Base-by-base conservation (phyloP, 2,797 vertebrate species). In the Channallabes apus region DNA sequence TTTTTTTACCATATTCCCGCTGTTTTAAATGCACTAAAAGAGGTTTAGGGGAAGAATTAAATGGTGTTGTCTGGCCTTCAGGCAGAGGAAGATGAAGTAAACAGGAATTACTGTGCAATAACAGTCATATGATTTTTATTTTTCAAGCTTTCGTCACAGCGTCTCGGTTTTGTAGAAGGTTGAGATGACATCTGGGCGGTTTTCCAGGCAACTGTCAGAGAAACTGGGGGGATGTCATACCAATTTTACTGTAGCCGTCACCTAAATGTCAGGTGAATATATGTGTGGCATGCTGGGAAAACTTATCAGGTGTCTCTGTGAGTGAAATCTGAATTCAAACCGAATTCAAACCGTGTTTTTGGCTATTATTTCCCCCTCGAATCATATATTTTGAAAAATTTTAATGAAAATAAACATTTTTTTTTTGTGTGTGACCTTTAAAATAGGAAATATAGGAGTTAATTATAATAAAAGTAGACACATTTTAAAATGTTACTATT, bases 171-270 rank as follows among this genome's bases (percentile, higher is more conserved):
- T 32, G 38, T 20, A n/a, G 78, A 65, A 54, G 17, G n/a, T 5
- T 51, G 41, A 67, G 15, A 46, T 51, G 61, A 80, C n/a, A 29
- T 24, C 38, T 29, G 38, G 27, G 41, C 62, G 29, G 41, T 29
- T 80, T 67, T 80, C 17, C 38, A 80, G 41, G 71, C 51, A 83
- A n/a, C 59, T 65, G 69, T 62, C 59, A 64, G 38, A 73, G 41
- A 61, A 29, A 62, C 69, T 32, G 58, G 11, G 38, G 12, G 22
- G 56, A 58, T 46, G 59, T 24, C 59, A 20, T 62, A 20, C 62
- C n/a, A 64, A 54, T 73, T 82, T 18, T 6, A 24, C 4, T 22
- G 29, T 62, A 32, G 22, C 59, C 67, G 54, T 61, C 68, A 75
- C 38, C 46, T 51, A 24, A 9, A 65, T 62, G 65, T 80, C 62